Base-by-base conservation (phyloP, 92 coral and sea anemone genomes). In the Plumapathes pennacea region DNA sequence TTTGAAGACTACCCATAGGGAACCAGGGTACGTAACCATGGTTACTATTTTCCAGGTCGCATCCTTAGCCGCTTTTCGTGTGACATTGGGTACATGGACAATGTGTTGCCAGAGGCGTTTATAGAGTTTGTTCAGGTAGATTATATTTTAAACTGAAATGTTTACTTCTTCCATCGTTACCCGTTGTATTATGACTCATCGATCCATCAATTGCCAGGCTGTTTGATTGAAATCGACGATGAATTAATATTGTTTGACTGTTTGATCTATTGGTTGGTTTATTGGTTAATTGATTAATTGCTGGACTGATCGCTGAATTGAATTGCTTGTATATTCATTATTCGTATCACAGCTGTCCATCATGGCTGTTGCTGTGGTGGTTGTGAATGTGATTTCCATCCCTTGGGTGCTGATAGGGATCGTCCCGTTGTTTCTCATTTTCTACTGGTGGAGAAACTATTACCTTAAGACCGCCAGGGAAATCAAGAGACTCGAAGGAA, bases 391-490 rank as follows among this genome's bases (percentile, higher is more conserved):
- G 13, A 53, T 54, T 27, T 64, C 85, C 4, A 57, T 69, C 51
- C 97, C 97, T 2, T 90, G 84, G 85, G 74, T 90, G 38, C 56
- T 87, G 21, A 51, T 90, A 23, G 90, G 90, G 13, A 38, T 78
- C 15, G 60, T 83, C 1, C 97, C 97, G 3, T 66, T 90, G 20
- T 48, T 70, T 40, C 38, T 82, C n/a, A 50, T 78, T n/a, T 90
- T 90, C 66, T 41, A 68, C 38, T 78, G 66, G 43, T 40, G 82
- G 22, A 79, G 97, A 46, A 83, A 78, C 77, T 90, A 90, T 38
- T 86, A 86, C 57, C 82, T 90, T 7, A 89, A 90, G 69, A 90
- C 97, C 44, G 80, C 79, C 14, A 63, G 97, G 42, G 97, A 90
- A 62, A 52, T 90, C 8, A 90, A 90, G 57, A 75, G 97, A 30